Percentiles rank a stretch among this genome's conserved stretches.
These are phyloP conservation scores for Anguilla anguilla DNA, from an alignment of 2,797 vertebrate species.

Conservation along the genomic window DNA sequence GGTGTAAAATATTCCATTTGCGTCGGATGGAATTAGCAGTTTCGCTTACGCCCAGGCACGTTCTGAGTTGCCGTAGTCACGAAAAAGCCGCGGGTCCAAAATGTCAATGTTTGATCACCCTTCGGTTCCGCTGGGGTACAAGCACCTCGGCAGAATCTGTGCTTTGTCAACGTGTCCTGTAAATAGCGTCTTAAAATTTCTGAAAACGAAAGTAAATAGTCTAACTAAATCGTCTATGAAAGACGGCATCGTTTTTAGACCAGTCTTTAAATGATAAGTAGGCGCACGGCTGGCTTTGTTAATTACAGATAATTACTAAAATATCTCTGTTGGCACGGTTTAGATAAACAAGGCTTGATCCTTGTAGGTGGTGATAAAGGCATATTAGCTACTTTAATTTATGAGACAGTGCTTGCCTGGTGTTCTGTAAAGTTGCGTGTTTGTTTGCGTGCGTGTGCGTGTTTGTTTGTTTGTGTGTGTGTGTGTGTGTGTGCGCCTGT, in stretches of 20 bases:
- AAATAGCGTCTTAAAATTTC: conserved; percentile 14
- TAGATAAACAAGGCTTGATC: conserved; percentile 1
- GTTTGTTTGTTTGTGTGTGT: conserved; percentile 29
- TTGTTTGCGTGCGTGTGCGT: conserved; percentile 28
- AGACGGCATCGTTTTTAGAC: background rate
- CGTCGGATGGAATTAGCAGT: background rate
- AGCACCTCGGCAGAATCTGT: background rate
- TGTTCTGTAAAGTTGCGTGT: background rate
- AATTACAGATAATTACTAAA: conserved; percentile 8
- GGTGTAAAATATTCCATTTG: background rate
- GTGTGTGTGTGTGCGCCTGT: background rate
- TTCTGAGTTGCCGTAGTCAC: background rate
- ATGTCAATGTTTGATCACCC: background rate
- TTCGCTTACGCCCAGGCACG: background rate
- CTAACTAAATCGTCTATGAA: background rate
- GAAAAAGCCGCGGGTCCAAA: background rate
- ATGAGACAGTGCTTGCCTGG: conserved; percentile 1
- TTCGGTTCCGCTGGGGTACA: background rate
- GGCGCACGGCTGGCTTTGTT: conserved; percentile 17
- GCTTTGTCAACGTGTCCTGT: background rate
- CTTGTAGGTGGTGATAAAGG: background rate
- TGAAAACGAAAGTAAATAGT: background rate
- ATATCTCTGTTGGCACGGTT: conserved; percentile 15
- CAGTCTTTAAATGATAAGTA: background rate
- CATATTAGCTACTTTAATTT: conserved; percentile 13